Base-by-base conservation (phyloP, 1,140 invertebrate species). In the Chironomus striatipennis region DNA sequence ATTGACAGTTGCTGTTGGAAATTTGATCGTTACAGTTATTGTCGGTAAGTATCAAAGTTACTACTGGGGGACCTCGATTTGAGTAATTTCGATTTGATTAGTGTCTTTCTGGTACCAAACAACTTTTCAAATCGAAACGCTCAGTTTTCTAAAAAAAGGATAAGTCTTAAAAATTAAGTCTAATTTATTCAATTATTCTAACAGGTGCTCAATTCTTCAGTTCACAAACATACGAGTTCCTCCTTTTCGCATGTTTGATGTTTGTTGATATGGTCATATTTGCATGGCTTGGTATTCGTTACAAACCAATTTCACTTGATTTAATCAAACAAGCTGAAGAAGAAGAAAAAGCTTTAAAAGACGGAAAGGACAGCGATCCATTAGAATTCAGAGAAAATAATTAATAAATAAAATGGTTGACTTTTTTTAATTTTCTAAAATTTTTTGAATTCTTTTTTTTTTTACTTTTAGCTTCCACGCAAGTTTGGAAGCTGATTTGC, bases 21-120 rank as follows among this genome's bases (percentile, higher is more conserved):
- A 95, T 84, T 80, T 94, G 0, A 87, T 95, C 75, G 91, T 94
- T 1, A 87, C 94, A 4, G 83, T 95, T 64, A 85, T 96, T 73
- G 88, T 91, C 4, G 87, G 92, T 82, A 82, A 34, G 24, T 34
- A 34, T 34, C 24, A 34, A 34, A 34, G n/a, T n/a, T n/a, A n/a
- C n/a, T n/a, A n/a, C n/a, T n/a, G n/a, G n/a, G n/a, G n/a, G n/a
- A n/a, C n/a, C n/a, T n/a, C n/a, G n/a, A n/a, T n/a, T n/a, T n/a
- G n/a, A n/a, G n/a, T n/a, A n/a, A n/a, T n/a, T n/a, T n/a, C n/a
- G n/a, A n/a, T n/a, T n/a, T n/a, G n/a, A n/a, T n/a, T n/a, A n/a
- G n/a, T n/a, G n/a, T n/a, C n/a, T n/a, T n/a, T n/a, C n/a, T n/a
- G n/a, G n/a, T n/a, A n/a, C n/a, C n/a, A n/a, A n/a, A n/a, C n/a